Evolutionary conservation across 2,888 invertebrate genomes (phyloP).

Genomic region (Suillia variegata): DNA sequence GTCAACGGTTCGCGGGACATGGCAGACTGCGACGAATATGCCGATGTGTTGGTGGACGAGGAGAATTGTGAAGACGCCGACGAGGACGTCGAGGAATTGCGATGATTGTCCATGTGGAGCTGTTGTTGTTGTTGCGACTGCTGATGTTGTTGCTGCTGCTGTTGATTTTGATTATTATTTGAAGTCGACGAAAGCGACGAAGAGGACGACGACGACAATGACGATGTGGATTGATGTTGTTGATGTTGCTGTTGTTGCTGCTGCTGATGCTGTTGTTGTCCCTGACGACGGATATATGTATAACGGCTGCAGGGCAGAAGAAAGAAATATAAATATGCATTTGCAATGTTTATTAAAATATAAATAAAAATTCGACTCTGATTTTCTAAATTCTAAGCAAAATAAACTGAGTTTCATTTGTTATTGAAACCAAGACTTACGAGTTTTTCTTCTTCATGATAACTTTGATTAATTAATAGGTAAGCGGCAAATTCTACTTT

Average conservation of each 20-base stretch:
- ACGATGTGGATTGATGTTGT: conserved; percentile 44
- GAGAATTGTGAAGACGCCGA: conserved; percentile 37
- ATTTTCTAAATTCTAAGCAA: too few relatives aligned
- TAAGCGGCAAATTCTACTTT: too few relatives aligned
- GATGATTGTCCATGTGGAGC: conserved; percentile 41
- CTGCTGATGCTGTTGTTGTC: conserved; percentile 38
- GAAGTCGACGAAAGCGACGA: conserved; percentile 38
- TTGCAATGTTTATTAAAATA: not conserved
- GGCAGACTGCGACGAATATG: conserved; percentile 27
- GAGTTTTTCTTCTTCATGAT: too few relatives aligned
- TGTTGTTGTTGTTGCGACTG: too few relatives aligned
- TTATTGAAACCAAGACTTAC: too few relatives aligned
- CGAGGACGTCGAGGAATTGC: conserved; percentile 36
- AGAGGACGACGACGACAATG: conserved; percentile 33
- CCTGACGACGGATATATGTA: conserved; percentile 56
- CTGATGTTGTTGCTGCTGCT: too few relatives aligned
- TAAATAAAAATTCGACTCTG: too few relatives aligned
- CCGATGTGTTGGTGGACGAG: conserved; percentile 38
- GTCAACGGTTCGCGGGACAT: conserved; percentile 51
- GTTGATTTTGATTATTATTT: conserved; percentile 43
- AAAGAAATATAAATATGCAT: not conserved
- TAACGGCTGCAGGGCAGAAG: conserved; percentile 44
- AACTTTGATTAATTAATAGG: too few relatives aligned
- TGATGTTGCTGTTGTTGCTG: conserved; percentile 30
- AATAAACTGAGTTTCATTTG: too few relatives aligned